These are phyloP conservation scores for Mesorhabditis belari DNA, from an alignment of 2,888 invertebrate genomes.

Conservation along the genomic window DNA sequence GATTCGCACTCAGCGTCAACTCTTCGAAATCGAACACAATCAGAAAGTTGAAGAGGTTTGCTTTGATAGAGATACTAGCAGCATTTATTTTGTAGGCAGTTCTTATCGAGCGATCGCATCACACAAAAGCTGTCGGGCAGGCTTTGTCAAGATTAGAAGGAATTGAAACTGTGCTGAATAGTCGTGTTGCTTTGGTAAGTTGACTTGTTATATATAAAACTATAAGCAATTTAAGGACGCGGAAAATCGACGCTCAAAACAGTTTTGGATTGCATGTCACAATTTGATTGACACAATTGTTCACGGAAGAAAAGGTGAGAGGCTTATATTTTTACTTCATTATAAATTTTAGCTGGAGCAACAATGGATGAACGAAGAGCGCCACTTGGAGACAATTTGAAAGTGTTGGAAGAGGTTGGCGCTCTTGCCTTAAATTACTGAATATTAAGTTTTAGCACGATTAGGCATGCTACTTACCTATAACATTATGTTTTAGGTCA, in stretches of 20 bases:
- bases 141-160: conserved; percentile 71
- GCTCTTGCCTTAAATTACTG: background rate
- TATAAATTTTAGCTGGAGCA: no score
- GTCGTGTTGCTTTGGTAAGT: conserved; percentile 58
- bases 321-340: no score
- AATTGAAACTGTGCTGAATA: conserved; percentile 69
- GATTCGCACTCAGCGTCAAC: conserved; percentile 63
- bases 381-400: conserved; percentile 34
- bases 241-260: conserved; percentile 65
- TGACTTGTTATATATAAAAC: conserved; percentile 18
- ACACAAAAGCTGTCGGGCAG: conserved; percentile 68
- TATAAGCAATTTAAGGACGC: conserved; percentile 50
- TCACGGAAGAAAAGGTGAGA: conserved; percentile 56
- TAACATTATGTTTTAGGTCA: conserved; percentile 19
- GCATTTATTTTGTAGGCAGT: conserved; percentile 58
- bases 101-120: conserved; percentile 64
- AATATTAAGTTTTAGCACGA: background rate
- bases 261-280: conserved; percentile 88
- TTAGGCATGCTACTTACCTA: no score
- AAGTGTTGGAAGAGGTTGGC: conserved; percentile 38
- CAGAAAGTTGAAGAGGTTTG: conserved; percentile 58
- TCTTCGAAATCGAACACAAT: conserved; percentile 58
- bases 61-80: no score
- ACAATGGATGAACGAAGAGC: conserved; percentile 45
- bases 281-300: conserved; percentile 71